Conservation (phyloP, 2,888 invertebrate species). For the Chrysomela aeneicollis region DNA sequence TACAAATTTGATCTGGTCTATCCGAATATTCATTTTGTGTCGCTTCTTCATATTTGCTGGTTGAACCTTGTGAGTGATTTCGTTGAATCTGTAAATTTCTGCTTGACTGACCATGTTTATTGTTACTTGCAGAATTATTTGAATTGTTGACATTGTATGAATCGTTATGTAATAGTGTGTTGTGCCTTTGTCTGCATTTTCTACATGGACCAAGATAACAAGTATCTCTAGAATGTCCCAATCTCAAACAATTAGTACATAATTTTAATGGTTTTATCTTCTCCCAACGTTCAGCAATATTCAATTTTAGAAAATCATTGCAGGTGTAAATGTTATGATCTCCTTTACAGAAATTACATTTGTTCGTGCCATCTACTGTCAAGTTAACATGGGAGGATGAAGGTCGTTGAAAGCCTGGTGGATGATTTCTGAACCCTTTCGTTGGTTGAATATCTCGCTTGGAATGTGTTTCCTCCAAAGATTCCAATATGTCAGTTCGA, state of each 20-base stretch:
- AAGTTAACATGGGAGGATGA: background rate
- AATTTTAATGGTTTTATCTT: conserved; percentile 12
- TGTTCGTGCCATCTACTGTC: background rate
- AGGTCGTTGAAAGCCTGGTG: no score
- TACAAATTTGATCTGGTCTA: no score
- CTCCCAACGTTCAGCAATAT: background rate
- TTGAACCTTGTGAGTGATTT: no score
- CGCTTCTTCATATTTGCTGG: no score
- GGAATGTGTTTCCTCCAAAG: no score
- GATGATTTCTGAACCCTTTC: background rate
- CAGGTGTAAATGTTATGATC: conserved; percentile 21
- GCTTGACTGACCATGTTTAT: no score
- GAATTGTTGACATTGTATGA: background rate
- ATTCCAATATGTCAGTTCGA: conserved; percentile 23
- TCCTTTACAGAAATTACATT: conserved; percentile 17
- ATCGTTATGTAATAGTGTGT: background rate
- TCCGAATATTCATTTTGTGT: no score
- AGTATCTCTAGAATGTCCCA: conserved; percentile 16
- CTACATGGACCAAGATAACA: conserved; percentile 10
- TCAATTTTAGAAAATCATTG: conserved; percentile 18
- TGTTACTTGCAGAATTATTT: no score
- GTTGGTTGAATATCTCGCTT: background rate
- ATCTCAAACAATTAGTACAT: conserved; percentile 22
- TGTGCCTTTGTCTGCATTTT: background rate
- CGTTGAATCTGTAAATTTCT: no score